phyloP scores from a whole-genome alignment of 2,113 vertebrate species.

The Campylomormyrus tamandua region DNA sequence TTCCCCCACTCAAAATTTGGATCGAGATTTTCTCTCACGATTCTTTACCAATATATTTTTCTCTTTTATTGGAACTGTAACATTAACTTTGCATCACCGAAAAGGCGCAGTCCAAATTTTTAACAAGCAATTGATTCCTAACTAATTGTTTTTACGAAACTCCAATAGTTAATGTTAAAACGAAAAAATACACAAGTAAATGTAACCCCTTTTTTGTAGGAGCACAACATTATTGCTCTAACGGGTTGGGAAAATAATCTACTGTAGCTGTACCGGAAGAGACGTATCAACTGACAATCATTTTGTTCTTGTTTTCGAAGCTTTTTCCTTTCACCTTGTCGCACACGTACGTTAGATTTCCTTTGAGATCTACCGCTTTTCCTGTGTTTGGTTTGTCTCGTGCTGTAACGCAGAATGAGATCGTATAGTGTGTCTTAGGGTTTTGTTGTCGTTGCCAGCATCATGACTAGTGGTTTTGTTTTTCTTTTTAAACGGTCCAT shows the following conservation, averaged over 20 bases:
- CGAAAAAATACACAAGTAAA: neutral
- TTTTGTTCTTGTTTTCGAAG: neutral
- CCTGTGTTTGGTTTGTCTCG: too few species aligned
- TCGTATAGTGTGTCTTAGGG: neutral
- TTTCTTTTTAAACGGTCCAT: too few species aligned
- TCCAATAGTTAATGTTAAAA: neutral
- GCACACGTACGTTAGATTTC: too few species aligned
- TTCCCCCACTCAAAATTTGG: neutral
- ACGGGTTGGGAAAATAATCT: neutral
- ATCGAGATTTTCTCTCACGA: neutral
- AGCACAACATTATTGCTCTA: neutral
- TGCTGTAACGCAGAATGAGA: too few species aligned
- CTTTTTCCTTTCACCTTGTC: neutral
- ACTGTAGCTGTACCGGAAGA: neutral
- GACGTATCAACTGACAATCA: neutral
- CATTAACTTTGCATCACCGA: neutral
- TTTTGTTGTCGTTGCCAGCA: too few species aligned
- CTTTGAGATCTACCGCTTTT: too few species aligned
- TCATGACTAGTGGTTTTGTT: too few species aligned
- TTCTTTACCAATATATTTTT: neutral
- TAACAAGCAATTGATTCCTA: neutral
- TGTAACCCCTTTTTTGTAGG: neutral
- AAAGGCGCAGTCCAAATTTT: neutral
- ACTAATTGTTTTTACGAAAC: neutral
- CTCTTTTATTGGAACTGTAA: neutral